Conservation (phyloP, 2,888 invertebrate species). For the Gymnocheta viridis region DNA sequence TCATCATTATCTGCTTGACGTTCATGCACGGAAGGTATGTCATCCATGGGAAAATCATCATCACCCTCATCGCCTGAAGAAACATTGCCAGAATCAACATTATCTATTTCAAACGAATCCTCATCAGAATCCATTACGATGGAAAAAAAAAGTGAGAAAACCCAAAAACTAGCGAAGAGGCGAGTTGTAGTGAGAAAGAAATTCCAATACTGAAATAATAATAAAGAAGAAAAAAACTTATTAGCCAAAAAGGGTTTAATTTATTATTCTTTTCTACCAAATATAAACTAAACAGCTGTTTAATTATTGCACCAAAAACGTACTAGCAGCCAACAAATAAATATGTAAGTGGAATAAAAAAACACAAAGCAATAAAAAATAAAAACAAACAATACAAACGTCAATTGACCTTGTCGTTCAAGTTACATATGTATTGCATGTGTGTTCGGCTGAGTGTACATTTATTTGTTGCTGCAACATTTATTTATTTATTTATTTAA, state of each 20-base stretch:
- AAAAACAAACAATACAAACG: conserved; percentile 59
- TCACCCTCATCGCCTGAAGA: conserved; percentile 92
- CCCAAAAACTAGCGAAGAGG: background rate
- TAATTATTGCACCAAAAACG: background rate
- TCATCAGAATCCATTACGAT: conserved; percentile 94
- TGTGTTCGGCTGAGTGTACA: background rate
- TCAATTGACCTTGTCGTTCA: conserved; percentile 72
- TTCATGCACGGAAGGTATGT: conserved; percentile 88
- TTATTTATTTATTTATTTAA: background rate
- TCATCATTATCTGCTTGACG: conserved; percentile 92
- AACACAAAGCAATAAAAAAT: conserved; percentile 2
- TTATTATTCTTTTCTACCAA: background rate
- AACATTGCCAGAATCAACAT: conserved; percentile 93
- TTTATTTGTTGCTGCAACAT: background rate
- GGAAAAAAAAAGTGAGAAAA: background rate
- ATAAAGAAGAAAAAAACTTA: background rate
- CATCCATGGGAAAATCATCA: conserved; percentile 96
- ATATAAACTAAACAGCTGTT: conserved; percentile 36
- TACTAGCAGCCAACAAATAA: background rate
- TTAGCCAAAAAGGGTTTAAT: background rate
- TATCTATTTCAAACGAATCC: conserved; percentile 90
- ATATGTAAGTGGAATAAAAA: background rate
- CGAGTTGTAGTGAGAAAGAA: too few relatives aligned
- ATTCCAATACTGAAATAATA: conserved; percentile 13
- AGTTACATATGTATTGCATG: conserved; percentile 46